Base-by-base conservation (phyloP, 1,140 invertebrate genomes). In the Lithobius niger region DNA sequence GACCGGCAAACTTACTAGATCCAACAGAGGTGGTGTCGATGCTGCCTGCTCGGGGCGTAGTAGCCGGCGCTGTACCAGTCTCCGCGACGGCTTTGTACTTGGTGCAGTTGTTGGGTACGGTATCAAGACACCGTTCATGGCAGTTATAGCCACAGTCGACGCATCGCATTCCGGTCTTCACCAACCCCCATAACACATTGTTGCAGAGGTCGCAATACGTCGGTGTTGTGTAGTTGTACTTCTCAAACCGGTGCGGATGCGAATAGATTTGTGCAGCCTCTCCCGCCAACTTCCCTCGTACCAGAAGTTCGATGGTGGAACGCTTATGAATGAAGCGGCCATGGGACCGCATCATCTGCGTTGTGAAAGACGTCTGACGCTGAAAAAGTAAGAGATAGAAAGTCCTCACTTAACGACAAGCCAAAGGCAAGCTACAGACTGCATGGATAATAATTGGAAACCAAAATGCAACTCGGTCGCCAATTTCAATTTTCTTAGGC, bases 91-190 rank as follows among this genome's bases (percentile, higher is more conserved):
- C 61, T 57, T 70, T 72, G 66, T 87, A 93, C 69, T 86, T 91
- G 61, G 88, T 89, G 73, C 91, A 94, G 68, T 91, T 92, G 71
- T 91, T 88, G 44, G 90, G 84, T 22, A 92, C 87, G 52, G 79
- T 72, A 52, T 92, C 86, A 45, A 83, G 81, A 71, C 92, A 96
- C 64, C 92, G 91, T 67, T 97, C 92, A 71, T 97, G 92, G 68
- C 88, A 94, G 61, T 87, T 88, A 65, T 89, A 91, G n/a, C 90
- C 89, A 71, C 92, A 97, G 68, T 96, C 91, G 61, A 84, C 79
- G 68, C 91, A 96, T 56, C 86, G 77, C 68, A 92, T 79, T 3
- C 86, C 70, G 58, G 71, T 75, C 71, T 86, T 86, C n/a, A 93
- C 86, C n/a, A 91, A 85, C 4, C 88, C 90, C 89, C 91, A 95